Percentiles rank a stretch among this genome's conserved stretches.
Evolutionary conservation across 2,113 vertebrate species (phyloP).

Genomic region (Henicopernis longicauda): DNA sequence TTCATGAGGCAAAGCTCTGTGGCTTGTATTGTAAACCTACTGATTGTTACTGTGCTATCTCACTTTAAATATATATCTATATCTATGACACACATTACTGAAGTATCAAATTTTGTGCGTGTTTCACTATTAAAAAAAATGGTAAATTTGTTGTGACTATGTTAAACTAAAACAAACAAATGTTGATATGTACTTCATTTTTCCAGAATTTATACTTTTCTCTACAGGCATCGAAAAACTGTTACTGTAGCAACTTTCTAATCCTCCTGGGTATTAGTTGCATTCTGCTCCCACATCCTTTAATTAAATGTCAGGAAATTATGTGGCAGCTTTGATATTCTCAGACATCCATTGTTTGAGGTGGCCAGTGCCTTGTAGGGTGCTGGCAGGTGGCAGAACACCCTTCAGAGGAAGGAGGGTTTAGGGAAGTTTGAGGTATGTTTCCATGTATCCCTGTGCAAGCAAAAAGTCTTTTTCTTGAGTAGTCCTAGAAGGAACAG

Average conservation of each 20-base stretch:
- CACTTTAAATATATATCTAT: background rate
- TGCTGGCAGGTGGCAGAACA: background rate
- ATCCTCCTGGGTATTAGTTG: rapidly evolving
- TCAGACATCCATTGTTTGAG: background rate
- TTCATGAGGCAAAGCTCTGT: background rate
- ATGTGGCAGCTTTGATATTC: background rate
- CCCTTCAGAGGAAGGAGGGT: background rate
- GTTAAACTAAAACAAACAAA: background rate
- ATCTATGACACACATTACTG: background rate
- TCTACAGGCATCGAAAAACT: background rate
- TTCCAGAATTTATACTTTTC: background rate
- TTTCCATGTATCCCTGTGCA: background rate
- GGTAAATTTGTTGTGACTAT: background rate
- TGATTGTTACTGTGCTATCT: background rate
- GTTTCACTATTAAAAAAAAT: background rate
- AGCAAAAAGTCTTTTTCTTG: background rate
- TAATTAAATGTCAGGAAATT: background rate
- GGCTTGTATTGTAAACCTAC: background rate
- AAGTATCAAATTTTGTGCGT: background rate
- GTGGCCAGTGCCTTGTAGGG: background rate
- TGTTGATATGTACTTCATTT: background rate
- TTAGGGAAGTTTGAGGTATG: background rate
- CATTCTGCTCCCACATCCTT: background rate
- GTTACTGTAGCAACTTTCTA: background rate
- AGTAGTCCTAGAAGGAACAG: background rate